A percentile compares a stretch with the other conserved stretches of the same genome.
Evolutionary conservation across 2,888 invertebrate genomes (phyloP).

Genomic region (Shargacucullia verbasci): DNA sequence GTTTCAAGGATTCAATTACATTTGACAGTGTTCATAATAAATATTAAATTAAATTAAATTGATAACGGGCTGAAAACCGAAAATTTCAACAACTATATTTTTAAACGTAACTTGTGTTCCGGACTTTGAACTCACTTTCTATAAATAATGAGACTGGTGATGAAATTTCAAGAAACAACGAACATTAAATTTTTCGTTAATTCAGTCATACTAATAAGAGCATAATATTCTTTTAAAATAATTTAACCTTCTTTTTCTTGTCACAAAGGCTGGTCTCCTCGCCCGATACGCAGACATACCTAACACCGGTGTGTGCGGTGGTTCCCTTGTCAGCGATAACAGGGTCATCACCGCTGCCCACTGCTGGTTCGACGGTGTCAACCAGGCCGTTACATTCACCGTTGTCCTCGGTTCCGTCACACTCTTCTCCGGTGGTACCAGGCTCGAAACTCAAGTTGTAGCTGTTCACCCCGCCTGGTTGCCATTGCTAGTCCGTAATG

Average conservation of each 20-base stretch:
- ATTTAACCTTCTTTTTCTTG: neutral
- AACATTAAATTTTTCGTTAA: too few relatives aligned
- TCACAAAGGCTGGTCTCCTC: constrained; percentile 48
- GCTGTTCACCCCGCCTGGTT: constrained; percentile 66
- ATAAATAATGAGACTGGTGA: too few relatives aligned
- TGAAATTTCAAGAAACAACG: too few relatives aligned
- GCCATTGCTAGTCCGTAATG: constrained; percentile 65
- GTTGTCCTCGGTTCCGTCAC: constrained; percentile 69
- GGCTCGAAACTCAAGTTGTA: constrained; percentile 62
- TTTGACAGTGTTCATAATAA: neutral
- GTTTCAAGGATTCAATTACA: neutral
- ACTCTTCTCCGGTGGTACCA: constrained; percentile 68
- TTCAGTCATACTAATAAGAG: too few relatives aligned
- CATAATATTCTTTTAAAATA: too few relatives aligned
- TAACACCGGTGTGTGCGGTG: constrained; percentile 69
- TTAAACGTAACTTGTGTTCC: too few relatives aligned
- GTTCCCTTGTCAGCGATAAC: constrained; percentile 61
- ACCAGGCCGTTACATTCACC: constrained; percentile 67
- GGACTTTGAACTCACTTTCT: too few relatives aligned
- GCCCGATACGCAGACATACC: constrained; percentile 26
- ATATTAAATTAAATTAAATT: too few relatives aligned
- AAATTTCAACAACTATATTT: too few relatives aligned
- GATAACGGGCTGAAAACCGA: too few relatives aligned
- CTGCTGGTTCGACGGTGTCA: constrained; percentile 75
- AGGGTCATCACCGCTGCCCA: constrained; percentile 75